phyloP scores from a whole-genome alignment of 1,140 invertebrate species.

The Drosophila tristis region DNA sequence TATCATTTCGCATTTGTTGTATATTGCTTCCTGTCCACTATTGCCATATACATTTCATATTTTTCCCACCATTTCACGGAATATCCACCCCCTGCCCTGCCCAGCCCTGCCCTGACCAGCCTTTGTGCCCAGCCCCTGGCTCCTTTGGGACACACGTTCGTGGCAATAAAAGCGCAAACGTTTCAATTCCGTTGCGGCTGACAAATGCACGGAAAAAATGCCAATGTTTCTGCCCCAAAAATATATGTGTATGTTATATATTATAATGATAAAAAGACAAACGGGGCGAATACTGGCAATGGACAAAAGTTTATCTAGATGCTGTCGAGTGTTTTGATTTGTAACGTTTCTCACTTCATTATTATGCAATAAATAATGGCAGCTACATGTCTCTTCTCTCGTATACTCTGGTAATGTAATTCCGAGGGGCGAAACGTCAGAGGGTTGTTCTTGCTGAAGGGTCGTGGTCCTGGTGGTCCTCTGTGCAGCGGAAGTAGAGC shows the following conservation, averaged over 20 bases:
- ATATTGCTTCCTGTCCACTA: slow-evolving; percentile 63
- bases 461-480: slow-evolving; percentile 10
- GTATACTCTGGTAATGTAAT: slow-evolving; percentile 14
- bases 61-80: slow-evolving; percentile 61
- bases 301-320: slow-evolving; percentile 68
- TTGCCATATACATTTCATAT: slow-evolving; percentile 67
- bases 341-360: slow-evolving; percentile 84
- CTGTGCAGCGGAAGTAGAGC: slow-evolving; percentile 64
- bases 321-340: slow-evolving; percentile 84
- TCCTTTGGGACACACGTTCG: slow-evolving; percentile 59
- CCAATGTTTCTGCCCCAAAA: slow-evolving; percentile 65
- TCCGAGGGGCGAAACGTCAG: slow-evolving; percentile 16
- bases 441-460: slow-evolving; percentile 37
- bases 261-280: slow-evolving; percentile 76
- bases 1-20: slow-evolving; percentile 70
- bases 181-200: slow-evolving; percentile 83
- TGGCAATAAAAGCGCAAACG: slow-evolving; percentile 78
- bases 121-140: slow-evolving; percentile 12
- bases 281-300: slow-evolving; percentile 13
- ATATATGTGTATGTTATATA: slow-evolving; percentile 54
- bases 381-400: slow-evolving; percentile 48
- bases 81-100: slow-evolving; percentile 31
- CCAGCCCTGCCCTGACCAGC: background rate
- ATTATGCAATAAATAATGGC: slow-evolving; percentile 84
- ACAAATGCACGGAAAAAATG: slow-evolving; percentile 78